phyloP scores from a whole-genome alignment of 2,888 invertebrate genomes.

The Andrena hattorfiana region DNA sequence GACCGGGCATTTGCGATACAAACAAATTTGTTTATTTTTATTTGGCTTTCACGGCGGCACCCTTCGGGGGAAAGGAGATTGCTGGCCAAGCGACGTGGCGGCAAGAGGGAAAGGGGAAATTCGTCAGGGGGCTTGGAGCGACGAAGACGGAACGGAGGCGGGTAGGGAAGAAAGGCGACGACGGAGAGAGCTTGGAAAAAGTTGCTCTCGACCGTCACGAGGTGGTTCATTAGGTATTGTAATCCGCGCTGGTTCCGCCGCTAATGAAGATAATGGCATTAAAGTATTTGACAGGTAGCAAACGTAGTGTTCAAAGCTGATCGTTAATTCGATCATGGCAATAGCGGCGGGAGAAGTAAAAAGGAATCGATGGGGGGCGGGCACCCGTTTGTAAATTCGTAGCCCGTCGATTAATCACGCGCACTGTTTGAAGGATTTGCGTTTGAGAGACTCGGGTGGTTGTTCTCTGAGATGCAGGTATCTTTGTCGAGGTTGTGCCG shows the following conservation, averaged over 20 bases:
- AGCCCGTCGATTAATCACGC: constrained; percentile 56
- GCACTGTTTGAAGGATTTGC: constrained; percentile 35
- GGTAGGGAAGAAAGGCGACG: constrained; percentile 44
- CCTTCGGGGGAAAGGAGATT: constrained; percentile 67
- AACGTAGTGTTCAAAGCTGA: constrained; percentile 77
- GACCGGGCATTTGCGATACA: constrained; percentile 81
- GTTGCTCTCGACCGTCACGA: constrained; percentile 73
- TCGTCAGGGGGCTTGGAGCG: not conserved
- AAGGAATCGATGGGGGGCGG: constrained; percentile 43
- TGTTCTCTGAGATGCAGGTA: not conserved
- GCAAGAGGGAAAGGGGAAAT: constrained; percentile 42
- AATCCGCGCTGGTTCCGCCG: constrained; percentile 80
- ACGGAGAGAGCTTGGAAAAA: constrained; percentile 69
- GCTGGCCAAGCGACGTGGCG: constrained; percentile 53
- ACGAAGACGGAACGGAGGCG: constrained; percentile 19
- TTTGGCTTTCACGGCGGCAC: constrained; percentile 72
- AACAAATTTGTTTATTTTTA: constrained; percentile 83
- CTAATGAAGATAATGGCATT: constrained; percentile 85
- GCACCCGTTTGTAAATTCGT: constrained; percentile 47
- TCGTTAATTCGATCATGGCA: constrained; percentile 78
- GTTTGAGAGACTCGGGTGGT: constrained; percentile 1
- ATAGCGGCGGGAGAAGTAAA: constrained; percentile 65
- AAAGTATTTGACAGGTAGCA: constrained; percentile 80
- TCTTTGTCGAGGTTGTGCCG: not conserved
- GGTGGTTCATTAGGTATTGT: constrained; percentile 85